Base-by-base conservation (phyloP, 2,113 vertebrate genomes). In the Shinisaurus crocodilurus region DNA sequence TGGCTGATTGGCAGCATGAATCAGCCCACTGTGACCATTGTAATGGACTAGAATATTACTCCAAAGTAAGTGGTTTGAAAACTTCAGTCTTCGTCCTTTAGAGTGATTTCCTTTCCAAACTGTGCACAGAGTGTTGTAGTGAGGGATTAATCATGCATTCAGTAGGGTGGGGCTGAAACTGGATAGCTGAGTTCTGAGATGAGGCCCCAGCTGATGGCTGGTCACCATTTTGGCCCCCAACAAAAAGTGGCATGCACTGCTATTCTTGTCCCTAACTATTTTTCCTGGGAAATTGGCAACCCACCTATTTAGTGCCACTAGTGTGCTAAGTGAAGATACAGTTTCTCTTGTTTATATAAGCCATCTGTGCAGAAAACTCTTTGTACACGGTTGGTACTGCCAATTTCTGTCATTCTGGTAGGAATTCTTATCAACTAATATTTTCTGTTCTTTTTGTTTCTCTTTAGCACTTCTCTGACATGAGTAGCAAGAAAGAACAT, bases 401-500 rank as follows among this genome's bases (percentile, higher is more conserved):
- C 45, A 40, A 29, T 69, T 88, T 70, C 34, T n/a, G 48, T 16
- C 48, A 34, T 32, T 34, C 12, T 32, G 32, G 29, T 9, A 37
- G 34, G 15, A 77, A 63, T 29, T 5, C 13, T 43, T 34, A 15
- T 77, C 37, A 2, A 40, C 5, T 32, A 76, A 8, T 76, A 75
- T 34, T 43, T 60, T 0, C 5, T 50, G 86, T 70, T 3, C 0
- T 27, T 85, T 77, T 70, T 87, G 5, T 10, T 70, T 88, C 91
- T 91, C 57, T 90, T 86, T 84, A 82, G 15, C 88, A 97, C 97
- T 96, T 96, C 81, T 94, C 97, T 85, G 96, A 95, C 12, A 80
- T 77, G 0, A 89, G 94, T 69, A 91, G 92, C 90, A 96, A 95
- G 85, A 97, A 94, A 86, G 98, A 98, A 50, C 98, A 99, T 91